Evolutionary conservation across 1,140 invertebrate species (phyloP), one percentile per base, ranked within the genome.

Genomic region (Drosophila bocqueti): DNA sequence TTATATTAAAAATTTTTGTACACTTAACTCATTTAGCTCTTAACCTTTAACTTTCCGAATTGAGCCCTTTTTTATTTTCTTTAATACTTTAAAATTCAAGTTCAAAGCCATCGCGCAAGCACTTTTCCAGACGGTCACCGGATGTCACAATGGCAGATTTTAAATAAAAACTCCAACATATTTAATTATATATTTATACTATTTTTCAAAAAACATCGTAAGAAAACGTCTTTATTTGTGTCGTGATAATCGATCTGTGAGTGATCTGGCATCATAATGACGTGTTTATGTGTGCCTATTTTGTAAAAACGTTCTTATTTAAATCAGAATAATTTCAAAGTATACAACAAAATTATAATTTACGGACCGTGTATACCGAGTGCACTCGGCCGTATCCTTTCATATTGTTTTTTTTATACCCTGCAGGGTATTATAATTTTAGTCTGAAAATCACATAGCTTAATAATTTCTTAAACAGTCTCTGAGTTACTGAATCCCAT

Each of bases 111-210:
- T 13, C n/a, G n/a, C 10, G 29, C n/a, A 52, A 34, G 49, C 29
- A 52, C 49, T 52, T 34, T 52, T 34, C 2, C 5, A 34, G 49
- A 34, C 29, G 49, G 49, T 52, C 49, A 52, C 49, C 49, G 49
- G 50, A 52, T 34, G 50, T 52, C n/a, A 52, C 5, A 15, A 18
- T 13, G n/a, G 0, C 50, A 34, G n/a, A 52, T 11, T 34, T 18
- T 18, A 52, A 31, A n/a, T n/a, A 11, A 31, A n/a, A 50, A 50
- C n/a, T 31, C 5, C 10, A 34, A 5, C 18, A 52, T 18, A 13
- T 34, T 31, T 18, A 11, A 31, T 16, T 2, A 6, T 7, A 6
- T 18, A 18, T 18, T 13, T 52, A 2, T 5, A 18, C 1, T 31
- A 11, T 18, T 18, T 52, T 18, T 1, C 10, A 52, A 11, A 52